Evolutionary conservation across 2,888 invertebrate genomes (phyloP).

Genomic region (Drosophila demipolita): DNA sequence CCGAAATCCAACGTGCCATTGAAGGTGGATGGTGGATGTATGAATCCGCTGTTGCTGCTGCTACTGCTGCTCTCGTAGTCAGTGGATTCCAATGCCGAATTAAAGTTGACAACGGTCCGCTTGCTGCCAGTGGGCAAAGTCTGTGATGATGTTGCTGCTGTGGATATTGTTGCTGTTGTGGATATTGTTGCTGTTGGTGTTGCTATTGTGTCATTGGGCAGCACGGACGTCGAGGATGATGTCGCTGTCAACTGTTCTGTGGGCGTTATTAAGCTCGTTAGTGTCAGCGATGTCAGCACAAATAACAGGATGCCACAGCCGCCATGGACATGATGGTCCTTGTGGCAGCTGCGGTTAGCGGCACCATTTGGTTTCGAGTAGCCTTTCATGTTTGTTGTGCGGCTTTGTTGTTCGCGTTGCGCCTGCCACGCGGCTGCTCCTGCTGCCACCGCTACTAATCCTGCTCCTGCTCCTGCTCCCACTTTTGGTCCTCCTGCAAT

Average conservation of each 20-base stretch:
- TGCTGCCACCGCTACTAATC: slow-evolving; percentile 6
- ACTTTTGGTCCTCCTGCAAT: slow-evolving; percentile 2
- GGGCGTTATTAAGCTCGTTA: slow-evolving; percentile 81
- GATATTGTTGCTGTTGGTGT: slow-evolving; percentile 9
- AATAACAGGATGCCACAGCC: slow-evolving; percentile 71
- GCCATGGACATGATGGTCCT: slow-evolving; percentile 56
- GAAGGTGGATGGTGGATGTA: slow-evolving; percentile 35
- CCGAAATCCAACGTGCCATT: slow-evolving; percentile 55
- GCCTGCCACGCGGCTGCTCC: slow-evolving; percentile 6
- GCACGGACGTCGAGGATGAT: slow-evolving; percentile 26
- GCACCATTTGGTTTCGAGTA: slow-evolving; percentile 71
- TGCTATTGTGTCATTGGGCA: slow-evolving; percentile 32
- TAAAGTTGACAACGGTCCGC: slow-evolving; percentile 22
- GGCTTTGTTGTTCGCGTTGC: slow-evolving; percentile 26
- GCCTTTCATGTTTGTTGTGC: slow-evolving; percentile 66
- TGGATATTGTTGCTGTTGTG: slow-evolving; percentile 9
- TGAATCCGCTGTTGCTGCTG: slow-evolving; percentile 9
- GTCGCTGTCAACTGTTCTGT: slow-evolving; percentile 68
- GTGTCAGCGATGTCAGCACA: slow-evolving; percentile 73
- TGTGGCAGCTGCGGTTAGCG: slow-evolving; percentile 64
- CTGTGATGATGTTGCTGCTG: slow-evolving; percentile 23
- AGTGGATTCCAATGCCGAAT: slow-evolving; percentile 45
- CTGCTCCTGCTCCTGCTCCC: background rate
- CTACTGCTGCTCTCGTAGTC: slow-evolving; percentile 51
- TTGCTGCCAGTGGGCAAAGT: slow-evolving; percentile 29